These are phyloP conservation scores for Sebastes wilsoni DNA, from an alignment of 2,797 vertebrate species.

Conservation along the genomic window DNA sequence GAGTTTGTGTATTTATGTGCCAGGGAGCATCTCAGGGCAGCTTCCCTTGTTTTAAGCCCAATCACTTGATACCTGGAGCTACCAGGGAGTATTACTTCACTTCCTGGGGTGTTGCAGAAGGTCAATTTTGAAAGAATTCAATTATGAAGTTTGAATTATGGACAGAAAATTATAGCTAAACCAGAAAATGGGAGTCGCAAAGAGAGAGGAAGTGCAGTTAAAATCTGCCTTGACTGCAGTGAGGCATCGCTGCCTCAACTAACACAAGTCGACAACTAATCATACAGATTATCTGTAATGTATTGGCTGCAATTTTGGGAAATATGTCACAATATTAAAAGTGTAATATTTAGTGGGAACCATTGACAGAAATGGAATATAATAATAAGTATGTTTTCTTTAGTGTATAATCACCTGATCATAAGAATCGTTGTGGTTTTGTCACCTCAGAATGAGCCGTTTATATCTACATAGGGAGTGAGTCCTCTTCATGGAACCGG, in stretches of 20 bases:
- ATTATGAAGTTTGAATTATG: slow-evolving; percentile 42
- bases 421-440: too few relatives aligned
- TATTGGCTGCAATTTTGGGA: neutral
- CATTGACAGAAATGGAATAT: too few relatives aligned
- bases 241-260: neutral
- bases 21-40: slow-evolving; percentile 54
- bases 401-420: too few relatives aligned
- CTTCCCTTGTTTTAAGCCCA: slow-evolving; percentile 56
- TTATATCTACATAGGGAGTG: too few relatives aligned
- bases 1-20: slow-evolving; percentile 45
- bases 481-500: too few relatives aligned
- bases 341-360: too few relatives aligned
- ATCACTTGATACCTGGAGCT: slow-evolving; percentile 56
- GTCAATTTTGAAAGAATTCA: slow-evolving; percentile 62
- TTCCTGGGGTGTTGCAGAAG: slow-evolving; percentile 58
- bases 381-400: too few relatives aligned
- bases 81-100: slow-evolving; percentile 62
- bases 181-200: slow-evolving; percentile 3
- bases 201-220: neutral
- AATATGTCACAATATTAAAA: neutral
- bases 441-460: too few relatives aligned
- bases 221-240: slow-evolving; percentile 16
- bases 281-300: neutral
- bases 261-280: slow-evolving; percentile 6
- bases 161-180: slow-evolving; percentile 20